These are phyloP conservation scores for Etheostoma perlongum DNA, from an alignment of 2,797 vertebrate genomes.

Conservation along the genomic window DNA sequence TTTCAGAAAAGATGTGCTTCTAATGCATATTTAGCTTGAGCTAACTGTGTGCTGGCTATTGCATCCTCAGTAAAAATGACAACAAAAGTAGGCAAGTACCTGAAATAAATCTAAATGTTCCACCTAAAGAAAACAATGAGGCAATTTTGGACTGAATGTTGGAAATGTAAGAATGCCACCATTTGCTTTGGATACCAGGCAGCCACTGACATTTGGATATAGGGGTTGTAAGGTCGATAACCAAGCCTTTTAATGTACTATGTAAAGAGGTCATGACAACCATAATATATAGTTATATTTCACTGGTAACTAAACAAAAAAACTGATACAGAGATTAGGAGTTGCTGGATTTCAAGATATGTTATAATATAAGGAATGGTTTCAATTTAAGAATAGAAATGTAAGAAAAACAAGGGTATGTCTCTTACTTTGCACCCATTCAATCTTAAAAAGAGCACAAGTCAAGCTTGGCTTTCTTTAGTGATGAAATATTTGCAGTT, in stretches of 20 bases:
- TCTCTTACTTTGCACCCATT: too few relatives aligned
- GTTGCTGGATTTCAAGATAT: neutral
- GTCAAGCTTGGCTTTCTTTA: slow-evolving; percentile 13
- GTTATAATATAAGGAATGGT: neutral
- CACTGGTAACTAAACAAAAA: neutral
- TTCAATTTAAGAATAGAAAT: too few relatives aligned
- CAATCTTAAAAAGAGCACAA: neutral
- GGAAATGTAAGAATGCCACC: too few relatives aligned
- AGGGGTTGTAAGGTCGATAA: neutral
- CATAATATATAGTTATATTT: neutral
- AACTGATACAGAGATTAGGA: neutral
- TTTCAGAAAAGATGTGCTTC: neutral
- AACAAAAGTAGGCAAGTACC: too few relatives aligned
- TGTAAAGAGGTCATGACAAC: neutral
- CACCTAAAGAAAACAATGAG: too few relatives aligned
- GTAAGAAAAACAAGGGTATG: too few relatives aligned
- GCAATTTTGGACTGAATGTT: too few relatives aligned
- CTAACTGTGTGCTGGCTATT: neutral
- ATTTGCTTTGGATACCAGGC: too few relatives aligned
- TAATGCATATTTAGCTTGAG: neutral
- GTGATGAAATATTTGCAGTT: neutral
- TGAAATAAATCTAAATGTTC: too few relatives aligned
- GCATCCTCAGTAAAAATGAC: too few relatives aligned
- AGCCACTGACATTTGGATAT: too few relatives aligned
- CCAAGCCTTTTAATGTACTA: neutral